Evolutionary conservation across 2,888 invertebrate species (phyloP).

Genomic region (Eupithecia dodoneata): DNA sequence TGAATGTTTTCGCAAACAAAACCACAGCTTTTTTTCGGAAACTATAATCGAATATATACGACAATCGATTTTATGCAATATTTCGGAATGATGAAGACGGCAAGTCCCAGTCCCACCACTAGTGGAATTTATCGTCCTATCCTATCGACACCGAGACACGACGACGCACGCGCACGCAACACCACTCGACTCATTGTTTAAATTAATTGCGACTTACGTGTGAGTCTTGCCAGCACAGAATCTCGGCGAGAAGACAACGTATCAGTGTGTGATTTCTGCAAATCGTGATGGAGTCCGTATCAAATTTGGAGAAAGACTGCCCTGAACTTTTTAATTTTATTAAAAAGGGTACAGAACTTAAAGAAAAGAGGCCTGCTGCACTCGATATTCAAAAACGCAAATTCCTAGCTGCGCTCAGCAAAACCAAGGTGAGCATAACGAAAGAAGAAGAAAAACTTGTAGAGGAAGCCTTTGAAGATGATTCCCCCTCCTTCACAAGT

Average conservation of each 20-base stretch:
- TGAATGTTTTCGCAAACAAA: no score
- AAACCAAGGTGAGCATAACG: conserved; percentile 1
- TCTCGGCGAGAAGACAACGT: neutral
- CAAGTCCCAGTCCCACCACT: neutral
- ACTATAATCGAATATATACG: neutral
- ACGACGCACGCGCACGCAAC: no score
- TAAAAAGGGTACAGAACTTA: neutral
- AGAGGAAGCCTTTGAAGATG: neutral
- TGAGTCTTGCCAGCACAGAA: no score
- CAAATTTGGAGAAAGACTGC: neutral
- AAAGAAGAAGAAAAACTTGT: conserved; percentile 10
- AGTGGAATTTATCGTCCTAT: neutral
- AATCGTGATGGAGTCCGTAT: neutral
- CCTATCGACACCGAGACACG: no score
- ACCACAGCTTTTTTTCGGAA: no score
- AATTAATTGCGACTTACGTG: no score
- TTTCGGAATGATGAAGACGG: neutral
- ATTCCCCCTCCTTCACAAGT: no score
- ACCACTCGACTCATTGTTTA: no score
- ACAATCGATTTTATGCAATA: neutral
- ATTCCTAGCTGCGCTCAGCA: conserved; percentile 21
- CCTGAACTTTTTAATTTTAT: neutral
- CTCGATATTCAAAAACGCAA: conserved; percentile 17
- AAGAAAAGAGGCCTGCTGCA: conserved; percentile 1
- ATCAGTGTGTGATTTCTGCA: neutral